phyloP scores from a whole-genome alignment of 2,113 vertebrate genomes.

The Hypocryptadius cinnamomeus region DNA sequence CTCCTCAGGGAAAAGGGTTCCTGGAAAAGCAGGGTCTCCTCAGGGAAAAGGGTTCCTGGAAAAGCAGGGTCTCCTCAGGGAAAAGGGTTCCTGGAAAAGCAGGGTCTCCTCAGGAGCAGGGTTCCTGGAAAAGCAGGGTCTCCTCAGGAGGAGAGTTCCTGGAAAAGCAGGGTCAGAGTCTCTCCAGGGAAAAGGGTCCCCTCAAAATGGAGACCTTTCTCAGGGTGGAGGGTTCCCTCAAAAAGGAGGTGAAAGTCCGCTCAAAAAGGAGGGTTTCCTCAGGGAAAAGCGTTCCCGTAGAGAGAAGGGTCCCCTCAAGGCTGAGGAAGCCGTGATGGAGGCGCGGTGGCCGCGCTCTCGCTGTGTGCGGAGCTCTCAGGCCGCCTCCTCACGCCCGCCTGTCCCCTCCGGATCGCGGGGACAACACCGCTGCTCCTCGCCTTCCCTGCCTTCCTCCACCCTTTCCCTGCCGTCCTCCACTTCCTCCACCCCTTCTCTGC shows the following conservation, averaged over 20 bases:
- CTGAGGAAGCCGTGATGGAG: background rate
- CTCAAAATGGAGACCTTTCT: accelerated
- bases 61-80: too few relatives aligned
- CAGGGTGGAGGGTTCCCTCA: too few relatives aligned
- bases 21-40: too few relatives aligned
- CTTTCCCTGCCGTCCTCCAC: background rate
- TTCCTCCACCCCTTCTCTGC: too few relatives aligned
- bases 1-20: background rate
- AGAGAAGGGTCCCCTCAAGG: background rate
- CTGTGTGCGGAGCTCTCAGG: background rate
- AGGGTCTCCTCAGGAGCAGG: background rate
- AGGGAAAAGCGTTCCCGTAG: too few relatives aligned
- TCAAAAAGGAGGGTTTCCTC: background rate
- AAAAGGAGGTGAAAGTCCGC: accelerated
- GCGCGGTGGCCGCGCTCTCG: background rate
- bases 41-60: accelerated
- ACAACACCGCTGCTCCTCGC: accelerated
- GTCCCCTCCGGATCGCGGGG: accelerated
- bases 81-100: background rate
- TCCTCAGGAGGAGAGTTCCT: background rate
- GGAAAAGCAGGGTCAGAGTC: background rate
- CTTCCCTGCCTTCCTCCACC: background rate
- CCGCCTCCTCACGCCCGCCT: background rate
- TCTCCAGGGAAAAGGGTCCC: background rate
- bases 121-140: background rate